A percentile compares a stretch with the other conserved stretches of the same genome.
These are phyloP conservation scores for Lycia hirtaria DNA, from an alignment of 2,888 invertebrate species.

Conservation along the genomic window DNA sequence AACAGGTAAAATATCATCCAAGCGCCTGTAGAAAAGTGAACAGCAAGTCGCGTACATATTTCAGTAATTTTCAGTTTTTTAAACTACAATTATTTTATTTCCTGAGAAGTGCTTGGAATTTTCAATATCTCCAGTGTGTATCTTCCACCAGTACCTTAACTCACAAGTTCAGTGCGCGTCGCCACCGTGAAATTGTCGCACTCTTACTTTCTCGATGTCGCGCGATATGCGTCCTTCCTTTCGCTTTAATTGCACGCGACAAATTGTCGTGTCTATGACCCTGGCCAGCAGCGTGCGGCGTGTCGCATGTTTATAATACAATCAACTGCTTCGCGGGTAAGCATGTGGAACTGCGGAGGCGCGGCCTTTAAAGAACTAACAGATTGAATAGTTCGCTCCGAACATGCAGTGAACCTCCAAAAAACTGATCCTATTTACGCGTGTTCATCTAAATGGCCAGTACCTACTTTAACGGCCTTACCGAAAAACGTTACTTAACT, in stretches of 20 bases:
- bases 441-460: too few relatives aligned
- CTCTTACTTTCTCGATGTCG: slow-evolving; percentile 81
- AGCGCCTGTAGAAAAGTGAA: too few relatives aligned
- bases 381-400: too few relatives aligned
- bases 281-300: slow-evolving; percentile 1
- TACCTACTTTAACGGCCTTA: too few relatives aligned
- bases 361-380: not conserved
- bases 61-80: too few relatives aligned
- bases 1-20: too few relatives aligned
- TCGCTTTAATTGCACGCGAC: slow-evolving; percentile 73
- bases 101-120: too few relatives aligned
- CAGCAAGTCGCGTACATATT: too few relatives aligned
- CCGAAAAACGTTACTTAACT: too few relatives aligned
- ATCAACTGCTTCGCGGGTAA: slow-evolving; percentile 7
- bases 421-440: too few relatives aligned
- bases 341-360: not conserved
- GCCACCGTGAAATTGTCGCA: slow-evolving; percentile 80
- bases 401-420: too few relatives aligned
- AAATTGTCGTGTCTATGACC: slow-evolving; percentile 56
- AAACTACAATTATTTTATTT: too few relatives aligned
- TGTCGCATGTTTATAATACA: slow-evolving; percentile 15
- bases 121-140: slow-evolving; percentile 24
- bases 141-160: slow-evolving; percentile 44
- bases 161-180: slow-evolving; percentile 73
- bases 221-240: slow-evolving; percentile 71